phyloP scores from a whole-genome alignment of 2,113 vertebrate genomes.

The Megaleporinus macrocephalus region DNA sequence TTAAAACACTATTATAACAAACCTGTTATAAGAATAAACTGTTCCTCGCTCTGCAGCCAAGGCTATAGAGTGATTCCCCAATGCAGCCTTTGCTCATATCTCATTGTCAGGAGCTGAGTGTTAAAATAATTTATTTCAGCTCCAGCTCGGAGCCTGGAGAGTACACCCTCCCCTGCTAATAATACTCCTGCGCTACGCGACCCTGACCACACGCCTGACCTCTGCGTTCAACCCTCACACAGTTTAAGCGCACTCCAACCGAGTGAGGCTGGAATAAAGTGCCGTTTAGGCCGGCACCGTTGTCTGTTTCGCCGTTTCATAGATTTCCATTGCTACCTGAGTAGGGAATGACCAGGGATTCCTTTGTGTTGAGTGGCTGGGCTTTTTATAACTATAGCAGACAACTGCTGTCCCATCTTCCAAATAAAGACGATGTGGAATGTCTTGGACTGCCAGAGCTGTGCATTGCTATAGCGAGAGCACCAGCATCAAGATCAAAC shows the following conservation, averaged over 20 bases:
- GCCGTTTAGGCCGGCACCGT: constrained; percentile 12
- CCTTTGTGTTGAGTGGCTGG: constrained; percentile 46
- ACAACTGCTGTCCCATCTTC: constrained; percentile 56
- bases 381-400: constrained; percentile 60
- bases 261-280: not conserved
- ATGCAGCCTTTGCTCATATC: constrained; percentile 34
- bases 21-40: not conserved
- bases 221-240: constrained; percentile 17
- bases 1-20: not conserved
- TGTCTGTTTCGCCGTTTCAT: constrained; percentile 20
- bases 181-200: constrained; percentile 57
- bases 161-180: constrained; percentile 53
- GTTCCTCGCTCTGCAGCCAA: not conserved
- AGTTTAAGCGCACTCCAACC: constrained; percentile 30
- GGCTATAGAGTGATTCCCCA: not conserved
- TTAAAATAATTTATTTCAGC: constrained; percentile 67
- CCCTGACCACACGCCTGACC: constrained; percentile 25
- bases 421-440: constrained; percentile 55
- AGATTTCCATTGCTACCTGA: constrained; percentile 32
- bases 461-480: not conserved
- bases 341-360: constrained; percentile 20
- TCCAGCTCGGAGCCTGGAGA: constrained; percentile 38
- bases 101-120: constrained; percentile 52
- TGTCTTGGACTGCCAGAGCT: constrained; percentile 38
- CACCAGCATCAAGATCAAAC: not conserved